These are phyloP conservation scores for Aplysia californica DNA, from an alignment of 1,140 invertebrate species.

Conservation along the genomic window DNA sequence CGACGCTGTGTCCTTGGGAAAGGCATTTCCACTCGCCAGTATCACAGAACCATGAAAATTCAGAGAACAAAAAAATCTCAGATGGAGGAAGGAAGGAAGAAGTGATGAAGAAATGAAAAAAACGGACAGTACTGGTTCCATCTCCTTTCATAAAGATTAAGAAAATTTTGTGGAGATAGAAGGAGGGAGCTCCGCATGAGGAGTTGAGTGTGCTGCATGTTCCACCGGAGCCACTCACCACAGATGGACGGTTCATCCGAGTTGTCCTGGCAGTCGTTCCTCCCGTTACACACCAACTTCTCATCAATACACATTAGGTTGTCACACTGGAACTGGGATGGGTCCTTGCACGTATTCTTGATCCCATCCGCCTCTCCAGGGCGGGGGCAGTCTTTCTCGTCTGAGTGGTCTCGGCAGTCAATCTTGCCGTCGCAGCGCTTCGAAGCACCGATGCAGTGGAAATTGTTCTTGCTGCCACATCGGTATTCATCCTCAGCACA, in stretches of 20 bases:
- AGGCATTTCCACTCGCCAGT: no score
- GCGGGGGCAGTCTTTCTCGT: conserved; percentile 53
- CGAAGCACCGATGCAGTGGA: conserved; percentile 85
- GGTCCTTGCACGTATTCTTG: conserved; percentile 15
- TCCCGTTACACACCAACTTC: conserved; percentile 46
- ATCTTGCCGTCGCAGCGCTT: conserved; percentile 88
- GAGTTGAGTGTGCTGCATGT: no score
- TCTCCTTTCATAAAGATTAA: no score
- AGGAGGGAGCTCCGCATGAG: no score
- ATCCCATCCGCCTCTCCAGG: not conserved
- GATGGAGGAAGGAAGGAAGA: no score
- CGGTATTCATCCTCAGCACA: conserved; percentile 80
- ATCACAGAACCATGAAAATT: no score
- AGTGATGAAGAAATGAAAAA: no score
- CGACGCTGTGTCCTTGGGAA: no score
- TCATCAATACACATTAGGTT: conserved; percentile 49
- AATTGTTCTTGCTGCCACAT: conserved; percentile 81
- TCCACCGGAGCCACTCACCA: conserved; percentile 58
- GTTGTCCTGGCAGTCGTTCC: conserved; percentile 67
- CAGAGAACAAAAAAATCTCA: no score
- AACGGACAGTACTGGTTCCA: no score
- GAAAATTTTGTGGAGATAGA: no score
- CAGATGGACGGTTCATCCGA: conserved; percentile 73
- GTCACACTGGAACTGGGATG: conserved; percentile 49
- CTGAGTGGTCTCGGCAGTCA: conserved; percentile 76